Conservation (phyloP, 2,113 vertebrate genomes). For the Amblyornis subalaris region DNA sequence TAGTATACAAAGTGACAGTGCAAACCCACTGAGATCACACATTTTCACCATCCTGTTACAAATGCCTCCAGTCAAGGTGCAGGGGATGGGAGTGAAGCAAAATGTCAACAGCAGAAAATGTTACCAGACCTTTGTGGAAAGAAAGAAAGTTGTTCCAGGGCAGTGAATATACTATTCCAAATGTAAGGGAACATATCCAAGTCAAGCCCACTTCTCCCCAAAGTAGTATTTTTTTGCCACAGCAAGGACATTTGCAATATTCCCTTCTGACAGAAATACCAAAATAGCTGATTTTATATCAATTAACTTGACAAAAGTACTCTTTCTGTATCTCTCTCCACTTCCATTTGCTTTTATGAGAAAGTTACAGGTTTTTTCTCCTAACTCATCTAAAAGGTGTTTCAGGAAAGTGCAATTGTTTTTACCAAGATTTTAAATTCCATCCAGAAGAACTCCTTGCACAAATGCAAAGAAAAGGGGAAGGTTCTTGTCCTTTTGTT, state of each 20-base stretch:
- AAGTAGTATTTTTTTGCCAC: background rate
- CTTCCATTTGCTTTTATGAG: background rate
- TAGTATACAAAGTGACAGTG: background rate
- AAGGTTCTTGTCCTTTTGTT: background rate
- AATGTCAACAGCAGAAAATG: background rate
- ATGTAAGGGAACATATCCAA: background rate
- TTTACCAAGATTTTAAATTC: background rate
- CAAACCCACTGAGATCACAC: background rate
- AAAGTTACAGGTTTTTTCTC: background rate
- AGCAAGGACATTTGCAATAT: background rate
- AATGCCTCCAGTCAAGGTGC: background rate
- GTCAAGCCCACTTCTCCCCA: background rate
- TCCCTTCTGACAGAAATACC: background rate
- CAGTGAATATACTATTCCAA: background rate
- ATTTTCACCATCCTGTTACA: background rate
- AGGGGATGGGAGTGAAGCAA: background rate
- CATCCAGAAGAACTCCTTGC: background rate
- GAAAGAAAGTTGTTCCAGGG: background rate
- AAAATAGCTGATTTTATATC: background rate
- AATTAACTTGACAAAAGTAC: background rate
- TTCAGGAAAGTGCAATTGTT: background rate
- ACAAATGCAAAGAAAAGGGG: background rate
- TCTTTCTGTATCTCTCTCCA: background rate
- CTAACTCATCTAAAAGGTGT: background rate
- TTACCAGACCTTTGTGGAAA: background rate